These are phyloP conservation scores for Pluvianellus socialis DNA, from an alignment of 2,113 vertebrate genomes.

Conservation along the genomic window DNA sequence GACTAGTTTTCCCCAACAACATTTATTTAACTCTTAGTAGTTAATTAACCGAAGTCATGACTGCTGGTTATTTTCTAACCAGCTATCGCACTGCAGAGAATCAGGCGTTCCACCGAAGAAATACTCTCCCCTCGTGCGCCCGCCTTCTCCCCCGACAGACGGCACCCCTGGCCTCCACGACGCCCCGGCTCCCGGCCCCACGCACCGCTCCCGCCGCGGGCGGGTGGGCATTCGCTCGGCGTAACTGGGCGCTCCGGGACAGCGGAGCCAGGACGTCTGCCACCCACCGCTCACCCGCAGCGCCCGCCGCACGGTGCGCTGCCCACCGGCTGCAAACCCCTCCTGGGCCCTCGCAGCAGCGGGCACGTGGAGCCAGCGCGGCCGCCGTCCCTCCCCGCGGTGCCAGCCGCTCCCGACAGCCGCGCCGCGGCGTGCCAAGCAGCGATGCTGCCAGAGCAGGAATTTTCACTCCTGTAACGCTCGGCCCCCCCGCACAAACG, in stretches of 20 bases:
- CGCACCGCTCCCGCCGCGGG: background rate
- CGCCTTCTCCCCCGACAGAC: too few species aligned
- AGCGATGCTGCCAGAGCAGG: constrained; percentile 70
- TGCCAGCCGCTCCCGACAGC: constrained; percentile 80
- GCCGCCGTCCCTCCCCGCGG: constrained; percentile 71
- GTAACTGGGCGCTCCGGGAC: background rate
- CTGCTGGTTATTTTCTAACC: background rate
- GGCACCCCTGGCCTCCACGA: background rate
- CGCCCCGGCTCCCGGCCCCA: background rate
- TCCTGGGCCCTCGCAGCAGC: constrained; percentile 60
- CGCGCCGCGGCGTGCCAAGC: constrained; percentile 75
- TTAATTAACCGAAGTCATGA: constrained; percentile 27
- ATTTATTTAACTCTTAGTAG: background rate
- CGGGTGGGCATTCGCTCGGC: background rate
- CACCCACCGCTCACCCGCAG: background rate
- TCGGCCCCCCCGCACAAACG: constrained; percentile 62
- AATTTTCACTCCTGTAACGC: constrained; percentile 63
- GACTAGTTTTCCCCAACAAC: background rate
- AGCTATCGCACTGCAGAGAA: background rate
- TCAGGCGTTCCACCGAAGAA: background rate
- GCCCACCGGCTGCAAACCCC: constrained; percentile 43
- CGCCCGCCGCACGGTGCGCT: constrained; percentile 25
- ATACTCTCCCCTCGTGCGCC: background rate
- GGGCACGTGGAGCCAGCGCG: background rate
- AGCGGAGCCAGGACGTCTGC: background rate